Evolutionary conservation across 2,797 vertebrate species (phyloP).

Genomic region (Myiotriccus ornatus): DNA sequence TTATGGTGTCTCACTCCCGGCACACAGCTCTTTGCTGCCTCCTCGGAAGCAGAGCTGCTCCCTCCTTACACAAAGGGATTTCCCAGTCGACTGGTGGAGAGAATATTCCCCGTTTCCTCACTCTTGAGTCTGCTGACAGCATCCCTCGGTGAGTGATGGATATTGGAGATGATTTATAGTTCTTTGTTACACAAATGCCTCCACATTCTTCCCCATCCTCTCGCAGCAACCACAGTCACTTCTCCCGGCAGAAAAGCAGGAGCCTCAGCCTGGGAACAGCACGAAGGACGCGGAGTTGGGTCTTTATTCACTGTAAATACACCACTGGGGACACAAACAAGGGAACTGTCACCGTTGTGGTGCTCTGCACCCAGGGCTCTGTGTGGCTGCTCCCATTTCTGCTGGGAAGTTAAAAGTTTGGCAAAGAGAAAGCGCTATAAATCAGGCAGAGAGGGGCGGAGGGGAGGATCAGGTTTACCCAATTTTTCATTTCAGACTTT

Average conservation of each 20-base stretch:
- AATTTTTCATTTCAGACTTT: conserved; percentile 16
- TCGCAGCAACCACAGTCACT: conserved; percentile 49
- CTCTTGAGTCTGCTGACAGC: conserved; percentile 45
- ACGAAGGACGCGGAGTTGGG: not conserved
- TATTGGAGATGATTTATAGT: conserved; percentile 70
- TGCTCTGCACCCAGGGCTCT: not conserved
- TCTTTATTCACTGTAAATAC: not conserved
- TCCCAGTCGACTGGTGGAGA: not conserved
- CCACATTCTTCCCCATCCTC: conserved; percentile 57
- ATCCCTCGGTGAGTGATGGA: conserved; percentile 53
- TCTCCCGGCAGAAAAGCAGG: conserved; percentile 14
- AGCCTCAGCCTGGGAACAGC: conserved; percentile 13
- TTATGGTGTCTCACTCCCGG: fast-evolving
- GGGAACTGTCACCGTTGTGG: not conserved
- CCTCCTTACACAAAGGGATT: not conserved
- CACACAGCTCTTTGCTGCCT: fast-evolving
- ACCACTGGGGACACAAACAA: not conserved
- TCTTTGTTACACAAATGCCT: conserved; percentile 79
- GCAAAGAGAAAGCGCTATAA: not conserved
- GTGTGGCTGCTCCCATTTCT: not conserved
- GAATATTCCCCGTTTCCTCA: not conserved
- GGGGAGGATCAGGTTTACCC: not conserved
- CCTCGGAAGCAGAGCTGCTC: not conserved
- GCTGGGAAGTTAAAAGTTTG: not conserved
- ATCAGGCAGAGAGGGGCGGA: not conserved